Evolutionary conservation across 1,140 invertebrate species (phyloP).

Genomic region (Hyles vespertilio): DNA sequence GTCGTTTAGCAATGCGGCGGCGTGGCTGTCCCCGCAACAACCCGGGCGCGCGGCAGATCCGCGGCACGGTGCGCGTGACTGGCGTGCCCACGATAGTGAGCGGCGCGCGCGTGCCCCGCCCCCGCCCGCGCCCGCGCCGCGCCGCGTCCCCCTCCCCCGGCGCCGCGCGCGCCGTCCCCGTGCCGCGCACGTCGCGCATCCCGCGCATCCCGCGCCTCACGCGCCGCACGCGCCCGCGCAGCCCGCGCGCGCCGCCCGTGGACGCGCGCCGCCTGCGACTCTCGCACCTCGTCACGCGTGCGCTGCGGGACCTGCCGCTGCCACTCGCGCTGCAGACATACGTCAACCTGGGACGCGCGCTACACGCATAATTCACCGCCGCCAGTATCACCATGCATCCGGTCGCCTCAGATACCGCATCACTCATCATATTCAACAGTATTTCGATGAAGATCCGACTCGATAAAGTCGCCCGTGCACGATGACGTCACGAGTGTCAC

Average conservation of each 20-base stretch:
- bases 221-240: constrained; percentile 6
- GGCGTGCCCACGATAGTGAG: no score
- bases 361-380: no score
- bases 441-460: no score
- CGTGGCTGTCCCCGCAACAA: no score
- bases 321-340: constrained; percentile 52
- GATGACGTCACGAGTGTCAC: no score
- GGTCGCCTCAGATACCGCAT: no score
- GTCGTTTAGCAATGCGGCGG: no score
- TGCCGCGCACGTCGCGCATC: constrained; percentile 18
- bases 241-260: constrained; percentile 8
- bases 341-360: constrained; percentile 43
- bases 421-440: no score
- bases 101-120: background rate
- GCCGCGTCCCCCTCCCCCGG: background rate
- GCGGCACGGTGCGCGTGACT: no score
- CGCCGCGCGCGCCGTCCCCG: constrained; percentile 10
- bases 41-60: no score
- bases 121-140: background rate
- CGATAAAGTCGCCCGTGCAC: no score
- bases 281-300: constrained; percentile 46
- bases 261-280: constrained; percentile 44
- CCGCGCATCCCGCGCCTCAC: constrained; percentile 1
- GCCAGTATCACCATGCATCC: no score
- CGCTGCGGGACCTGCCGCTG: constrained; percentile 47